Conservation (phyloP, 92 coral and sea anemone species). For the Umimayanthus kanabou region DNA sequence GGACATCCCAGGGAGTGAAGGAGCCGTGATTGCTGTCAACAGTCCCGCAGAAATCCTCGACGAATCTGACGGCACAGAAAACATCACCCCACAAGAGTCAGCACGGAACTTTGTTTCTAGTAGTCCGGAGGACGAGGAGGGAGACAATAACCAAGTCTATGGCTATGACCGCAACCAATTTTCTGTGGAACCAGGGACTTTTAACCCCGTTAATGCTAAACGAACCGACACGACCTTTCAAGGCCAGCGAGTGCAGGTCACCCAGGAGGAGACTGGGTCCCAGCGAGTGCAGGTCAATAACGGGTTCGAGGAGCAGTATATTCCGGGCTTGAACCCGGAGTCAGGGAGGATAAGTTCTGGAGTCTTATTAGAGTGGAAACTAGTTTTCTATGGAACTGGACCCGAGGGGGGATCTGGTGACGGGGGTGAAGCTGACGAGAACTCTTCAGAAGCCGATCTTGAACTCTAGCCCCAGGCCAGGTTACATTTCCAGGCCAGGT, state of each 20-base stretch:
- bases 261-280: constrained; percentile 97
- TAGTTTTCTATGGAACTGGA: constrained; percentile 92
- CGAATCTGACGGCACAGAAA: constrained; percentile 26
- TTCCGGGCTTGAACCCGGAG: constrained; percentile 94
- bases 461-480: constrained; percentile 19
- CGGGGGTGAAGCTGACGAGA: constrained; percentile 53
- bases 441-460: constrained; percentile 45
- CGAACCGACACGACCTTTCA: constrained; percentile 65
- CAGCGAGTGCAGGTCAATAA: constrained; percentile 98
- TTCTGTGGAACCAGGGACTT: constrained; percentile 33
- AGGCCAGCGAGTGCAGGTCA: constrained; percentile 92
- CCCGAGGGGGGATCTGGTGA: constrained; percentile 54
- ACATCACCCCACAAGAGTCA: background rate
- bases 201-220: constrained; percentile 61
- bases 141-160: constrained; percentile 64
- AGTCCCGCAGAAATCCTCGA: constrained; percentile 16
- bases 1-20: constrained; percentile 7
- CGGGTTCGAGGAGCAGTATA: constrained; percentile 96
- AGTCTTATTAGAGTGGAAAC: constrained; percentile 85
- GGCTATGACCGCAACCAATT: constrained; percentile 81
- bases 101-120: constrained; percentile 36
- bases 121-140: constrained; percentile 45
- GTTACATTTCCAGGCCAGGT: background rate
- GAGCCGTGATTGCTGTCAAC: constrained; percentile 2
- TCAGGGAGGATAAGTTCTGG: constrained; percentile 94